These are phyloP conservation scores for Chanos chanos DNA, from an alignment of 2,797 vertebrate genomes.

Conservation along the genomic window DNA sequence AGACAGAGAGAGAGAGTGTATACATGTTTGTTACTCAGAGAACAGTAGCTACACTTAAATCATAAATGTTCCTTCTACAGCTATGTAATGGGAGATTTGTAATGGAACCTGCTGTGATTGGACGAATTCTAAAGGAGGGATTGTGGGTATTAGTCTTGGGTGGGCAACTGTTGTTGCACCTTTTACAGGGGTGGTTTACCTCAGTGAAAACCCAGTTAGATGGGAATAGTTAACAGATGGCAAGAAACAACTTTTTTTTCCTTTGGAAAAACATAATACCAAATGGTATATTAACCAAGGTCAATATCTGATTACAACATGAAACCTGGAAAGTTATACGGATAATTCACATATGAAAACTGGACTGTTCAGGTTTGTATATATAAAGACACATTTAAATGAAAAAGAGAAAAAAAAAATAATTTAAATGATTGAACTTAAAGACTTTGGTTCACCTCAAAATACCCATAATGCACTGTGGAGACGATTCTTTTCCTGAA, in stretches of 20 bases:
- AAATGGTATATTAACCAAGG: constrained; percentile 7
- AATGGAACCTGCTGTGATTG: constrained; percentile 16
- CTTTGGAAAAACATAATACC: constrained; percentile 22
- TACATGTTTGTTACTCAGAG: no score
- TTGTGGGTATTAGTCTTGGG: constrained; percentile 53
- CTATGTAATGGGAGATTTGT: constrained; percentile 16
- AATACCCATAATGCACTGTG: constrained; percentile 33
- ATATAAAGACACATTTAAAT: not conserved
- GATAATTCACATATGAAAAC: not conserved
- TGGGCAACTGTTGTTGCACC: constrained; percentile 65
- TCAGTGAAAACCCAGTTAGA: constrained; percentile 63
- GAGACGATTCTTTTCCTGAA: constrained; percentile 29
- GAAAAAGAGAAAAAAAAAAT: constrained; percentile 21
- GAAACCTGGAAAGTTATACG: not conserved
- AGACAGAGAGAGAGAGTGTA: no score
- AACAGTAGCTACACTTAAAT: no score
- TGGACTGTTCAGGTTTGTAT: not conserved
- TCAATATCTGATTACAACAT: not conserved
- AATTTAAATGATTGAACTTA: constrained; percentile 20
- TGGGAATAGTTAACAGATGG: constrained; percentile 70
- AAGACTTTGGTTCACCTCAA: constrained; percentile 39
- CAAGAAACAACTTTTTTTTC: constrained; percentile 17
- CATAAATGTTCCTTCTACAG: constrained; percentile 29
- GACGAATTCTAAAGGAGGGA: constrained; percentile 22
- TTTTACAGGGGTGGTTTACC: constrained; percentile 67